Evolutionary conservation across 2,888 invertebrate genomes (phyloP).

Genomic region (Tenthredo mesomela): DNA sequence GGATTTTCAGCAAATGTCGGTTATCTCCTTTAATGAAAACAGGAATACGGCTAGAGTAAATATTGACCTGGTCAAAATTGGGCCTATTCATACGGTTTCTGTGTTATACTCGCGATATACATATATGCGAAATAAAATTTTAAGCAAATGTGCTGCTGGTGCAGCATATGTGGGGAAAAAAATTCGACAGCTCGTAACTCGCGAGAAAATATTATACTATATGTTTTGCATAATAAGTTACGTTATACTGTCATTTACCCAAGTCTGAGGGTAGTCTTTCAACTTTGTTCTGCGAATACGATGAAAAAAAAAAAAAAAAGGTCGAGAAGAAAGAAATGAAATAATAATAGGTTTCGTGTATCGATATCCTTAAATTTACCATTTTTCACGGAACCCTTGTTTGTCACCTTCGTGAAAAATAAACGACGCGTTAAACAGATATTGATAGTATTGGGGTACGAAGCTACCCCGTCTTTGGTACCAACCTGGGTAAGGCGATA

Average conservation of each 20-base stretch:
- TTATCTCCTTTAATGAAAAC: conserved; percentile 29
- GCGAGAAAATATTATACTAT: neutral
- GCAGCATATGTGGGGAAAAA: neutral
- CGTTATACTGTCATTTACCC: neutral
- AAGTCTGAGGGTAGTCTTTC: neutral
- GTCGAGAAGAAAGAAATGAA: neutral
- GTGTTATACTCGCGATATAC: neutral
- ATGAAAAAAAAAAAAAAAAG: too few species aligned
- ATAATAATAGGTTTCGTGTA: conserved; percentile 31
- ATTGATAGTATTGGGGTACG: conserved; percentile 65
- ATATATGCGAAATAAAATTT: conserved; percentile 1
- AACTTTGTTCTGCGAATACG: neutral
- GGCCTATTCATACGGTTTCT: neutral
- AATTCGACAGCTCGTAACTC: neutral
- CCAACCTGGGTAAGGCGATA: conserved; percentile 66
- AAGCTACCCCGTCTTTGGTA: neutral
- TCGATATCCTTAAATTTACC: conserved; percentile 60
- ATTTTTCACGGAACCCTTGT: conserved; percentile 64
- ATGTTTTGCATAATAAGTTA: neutral
- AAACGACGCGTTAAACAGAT: conserved; percentile 70
- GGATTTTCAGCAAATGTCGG: neutral
- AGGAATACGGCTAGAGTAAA: conserved; percentile 2
- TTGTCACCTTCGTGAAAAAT: conserved; percentile 60
- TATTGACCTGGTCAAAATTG: conserved; percentile 8
- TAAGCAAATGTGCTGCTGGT: neutral